Percentiles rank a stretch among this genome's conserved stretches.
Conservation (phyloP, 1,140 invertebrate genomes). For the Halesus radiatus region DNA sequence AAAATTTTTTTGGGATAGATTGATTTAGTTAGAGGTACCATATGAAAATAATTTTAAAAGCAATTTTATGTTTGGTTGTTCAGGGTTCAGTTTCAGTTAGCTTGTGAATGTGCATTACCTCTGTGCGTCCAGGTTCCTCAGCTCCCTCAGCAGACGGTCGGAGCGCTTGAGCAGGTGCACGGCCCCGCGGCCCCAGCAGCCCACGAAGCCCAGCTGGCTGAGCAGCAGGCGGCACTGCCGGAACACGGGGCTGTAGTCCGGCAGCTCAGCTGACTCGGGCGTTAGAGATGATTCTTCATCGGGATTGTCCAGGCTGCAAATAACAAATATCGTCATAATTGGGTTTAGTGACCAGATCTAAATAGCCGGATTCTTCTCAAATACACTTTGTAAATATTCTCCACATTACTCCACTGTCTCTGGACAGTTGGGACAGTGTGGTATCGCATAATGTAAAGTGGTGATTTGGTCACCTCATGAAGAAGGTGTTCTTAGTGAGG, state of each 20-base stretch:
- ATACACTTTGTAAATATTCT: too few relatives aligned
- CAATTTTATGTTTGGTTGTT: too few relatives aligned
- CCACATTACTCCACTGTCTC: too few relatives aligned
- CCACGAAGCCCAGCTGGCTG: constrained; percentile 90
- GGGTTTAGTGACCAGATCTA: too few relatives aligned
- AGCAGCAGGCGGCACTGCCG: constrained; percentile 90
- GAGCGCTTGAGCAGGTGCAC: constrained; percentile 92
- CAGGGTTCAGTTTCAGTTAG: too few relatives aligned
- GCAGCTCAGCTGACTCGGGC: constrained; percentile 32
- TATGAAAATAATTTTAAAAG: too few relatives aligned
- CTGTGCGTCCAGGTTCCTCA: constrained; percentile 94
- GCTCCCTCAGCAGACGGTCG: constrained; percentile 90
- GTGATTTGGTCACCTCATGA: constrained; percentile 29
- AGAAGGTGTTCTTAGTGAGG: constrained; percentile 66
- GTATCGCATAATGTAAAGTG: too few relatives aligned
- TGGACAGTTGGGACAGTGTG: too few relatives aligned
- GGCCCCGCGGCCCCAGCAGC: constrained; percentile 88
- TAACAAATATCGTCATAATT: background rate
- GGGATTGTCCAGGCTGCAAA: constrained; percentile 55
- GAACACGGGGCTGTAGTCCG: constrained; percentile 68
- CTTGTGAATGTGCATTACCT: constrained; percentile 62
- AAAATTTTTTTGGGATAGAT: too few relatives aligned
- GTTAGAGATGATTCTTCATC: constrained; percentile 60
- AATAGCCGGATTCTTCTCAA: too few relatives aligned
- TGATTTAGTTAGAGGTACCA: too few relatives aligned